phyloP scores from a whole-genome alignment of 2,888 invertebrate genomes.

The Acanthosepion esculentum region DNA sequence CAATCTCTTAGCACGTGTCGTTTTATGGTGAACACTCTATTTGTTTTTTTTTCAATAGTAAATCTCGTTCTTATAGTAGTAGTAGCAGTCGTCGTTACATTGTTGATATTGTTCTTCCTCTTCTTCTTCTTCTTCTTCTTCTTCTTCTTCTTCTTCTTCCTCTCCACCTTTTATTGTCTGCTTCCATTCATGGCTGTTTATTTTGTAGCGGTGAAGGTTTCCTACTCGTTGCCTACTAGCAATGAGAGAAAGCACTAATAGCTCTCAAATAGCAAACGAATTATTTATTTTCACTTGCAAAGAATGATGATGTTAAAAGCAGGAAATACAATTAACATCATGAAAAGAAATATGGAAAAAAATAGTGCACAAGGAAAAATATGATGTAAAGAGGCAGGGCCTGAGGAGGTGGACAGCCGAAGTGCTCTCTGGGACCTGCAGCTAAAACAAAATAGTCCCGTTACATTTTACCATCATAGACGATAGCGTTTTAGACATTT shows the following conservation, averaged over 20 bases:
- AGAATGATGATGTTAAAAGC: slow-evolving; percentile 33
- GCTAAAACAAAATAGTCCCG: slow-evolving; percentile 9
- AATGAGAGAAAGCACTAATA: background rate
- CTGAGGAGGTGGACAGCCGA: background rate
- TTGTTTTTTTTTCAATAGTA: too few relatives aligned
- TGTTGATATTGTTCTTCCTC: too few relatives aligned
- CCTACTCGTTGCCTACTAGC: background rate
- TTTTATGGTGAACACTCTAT: too few relatives aligned
- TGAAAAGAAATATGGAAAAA: slow-evolving; percentile 18
- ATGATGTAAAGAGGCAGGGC: background rate
- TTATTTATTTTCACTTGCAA: slow-evolving; percentile 10
- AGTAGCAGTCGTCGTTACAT: too few relatives aligned
- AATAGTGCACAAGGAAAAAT: background rate
- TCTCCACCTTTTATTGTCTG: too few relatives aligned
- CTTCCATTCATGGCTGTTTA: too few relatives aligned
- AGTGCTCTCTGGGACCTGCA: background rate
- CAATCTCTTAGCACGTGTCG: too few relatives aligned
- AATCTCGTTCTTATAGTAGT: too few relatives aligned
- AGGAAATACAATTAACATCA: slow-evolving; percentile 33
- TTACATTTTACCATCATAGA: background rate
- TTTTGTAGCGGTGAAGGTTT: background rate
- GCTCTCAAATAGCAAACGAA: background rate
- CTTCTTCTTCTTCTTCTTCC: too few relatives aligned
- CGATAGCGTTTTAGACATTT: background rate
- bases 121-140: too few relatives aligned